A percentile compares a stretch with the other conserved stretches of the same genome.
Conservation (phyloP, 2,888 invertebrate species). For the Eretmocerus hayati region DNA sequence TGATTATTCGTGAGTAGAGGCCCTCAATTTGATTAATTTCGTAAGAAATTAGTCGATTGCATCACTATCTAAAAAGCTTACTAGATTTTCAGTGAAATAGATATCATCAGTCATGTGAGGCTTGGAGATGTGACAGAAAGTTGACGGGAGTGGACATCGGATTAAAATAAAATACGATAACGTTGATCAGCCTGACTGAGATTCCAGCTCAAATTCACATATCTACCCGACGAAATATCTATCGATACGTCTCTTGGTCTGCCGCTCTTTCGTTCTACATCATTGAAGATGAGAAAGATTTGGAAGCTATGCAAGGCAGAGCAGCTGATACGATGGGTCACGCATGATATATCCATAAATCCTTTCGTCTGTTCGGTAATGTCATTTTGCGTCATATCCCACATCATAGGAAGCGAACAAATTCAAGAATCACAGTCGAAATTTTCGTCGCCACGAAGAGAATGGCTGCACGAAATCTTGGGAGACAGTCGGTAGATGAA, state of each 20-base stretch:
- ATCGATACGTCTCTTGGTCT: conserved; percentile 22
- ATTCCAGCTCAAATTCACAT: no score
- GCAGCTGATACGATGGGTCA: neutral
- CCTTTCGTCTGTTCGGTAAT: conserved; percentile 14
- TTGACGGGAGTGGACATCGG: no score
- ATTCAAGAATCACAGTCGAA: conserved; percentile 18
- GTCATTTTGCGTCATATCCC: neutral
- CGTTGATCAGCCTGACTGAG: no score
- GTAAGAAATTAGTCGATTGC: no score
- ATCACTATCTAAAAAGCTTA: no score
- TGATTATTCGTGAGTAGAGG: no score
- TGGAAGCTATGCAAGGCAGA: conserved; percentile 5
- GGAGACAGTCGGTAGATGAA: conserved; percentile 16
- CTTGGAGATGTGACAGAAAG: no score
- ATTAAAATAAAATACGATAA: no score
- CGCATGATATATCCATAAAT: conserved; percentile 16
- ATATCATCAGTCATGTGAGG: no score
- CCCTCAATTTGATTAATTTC: no score
- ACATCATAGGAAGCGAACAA: conserved; percentile 16
- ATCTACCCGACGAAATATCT: conserved; percentile 15
- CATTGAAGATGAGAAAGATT: conserved; percentile 16
- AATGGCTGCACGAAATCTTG: conserved; percentile 8
- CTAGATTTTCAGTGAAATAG: no score
- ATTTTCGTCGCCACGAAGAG: conserved; percentile 18
- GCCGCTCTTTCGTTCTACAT: conserved; percentile 17